Evolutionary conservation across 2,888 invertebrate species (phyloP).

Genomic region (Synanthedon myopaeformis): DNA sequence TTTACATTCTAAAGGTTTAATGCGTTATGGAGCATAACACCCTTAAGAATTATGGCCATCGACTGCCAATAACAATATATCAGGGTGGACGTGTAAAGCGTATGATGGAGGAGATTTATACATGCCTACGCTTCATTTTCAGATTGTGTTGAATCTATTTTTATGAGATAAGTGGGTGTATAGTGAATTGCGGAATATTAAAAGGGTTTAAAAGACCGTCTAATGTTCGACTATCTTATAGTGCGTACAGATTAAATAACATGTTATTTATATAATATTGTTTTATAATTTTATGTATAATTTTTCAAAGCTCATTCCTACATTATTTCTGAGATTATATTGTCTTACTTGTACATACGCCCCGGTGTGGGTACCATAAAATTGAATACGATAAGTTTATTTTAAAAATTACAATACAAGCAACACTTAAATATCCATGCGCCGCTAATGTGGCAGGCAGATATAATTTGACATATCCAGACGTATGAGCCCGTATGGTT

Average conservation of each 20-base stretch:
- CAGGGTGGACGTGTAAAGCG: constrained; percentile 11
- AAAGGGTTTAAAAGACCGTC: too few relatives aligned
- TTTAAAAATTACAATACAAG: not conserved
- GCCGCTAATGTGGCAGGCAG: not conserved
- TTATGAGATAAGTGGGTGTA: constrained; percentile 6
- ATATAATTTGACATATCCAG: constrained; percentile 35
- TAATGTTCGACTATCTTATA: too few relatives aligned
- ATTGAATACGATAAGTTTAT: not conserved
- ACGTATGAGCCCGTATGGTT: constrained; percentile 16
- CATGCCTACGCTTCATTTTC: constrained; percentile 14
- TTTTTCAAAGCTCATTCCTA: too few relatives aligned
- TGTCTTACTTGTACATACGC: constrained; percentile 8
- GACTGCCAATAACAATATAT: constrained; percentile 8
- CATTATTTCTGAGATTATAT: too few relatives aligned
- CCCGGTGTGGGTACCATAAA: not conserved
- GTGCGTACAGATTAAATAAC: too few relatives aligned
- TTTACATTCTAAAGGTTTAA: constrained; percentile 24
- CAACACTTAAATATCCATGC: not conserved
- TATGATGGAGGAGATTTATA: constrained; percentile 12
- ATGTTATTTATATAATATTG: too few relatives aligned
- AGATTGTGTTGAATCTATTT: constrained; percentile 10
- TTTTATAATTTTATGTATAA: too few relatives aligned
- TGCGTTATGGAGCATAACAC: constrained; percentile 16
- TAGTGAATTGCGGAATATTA: not conserved
- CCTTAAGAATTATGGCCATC: constrained; percentile 25